A percentile compares a stretch with the other conserved stretches of the same genome.
These are phyloP conservation scores for Galaxea fascicularis DNA, from an alignment of 92 coral and sea anemone species.

Conservation along the genomic window DNA sequence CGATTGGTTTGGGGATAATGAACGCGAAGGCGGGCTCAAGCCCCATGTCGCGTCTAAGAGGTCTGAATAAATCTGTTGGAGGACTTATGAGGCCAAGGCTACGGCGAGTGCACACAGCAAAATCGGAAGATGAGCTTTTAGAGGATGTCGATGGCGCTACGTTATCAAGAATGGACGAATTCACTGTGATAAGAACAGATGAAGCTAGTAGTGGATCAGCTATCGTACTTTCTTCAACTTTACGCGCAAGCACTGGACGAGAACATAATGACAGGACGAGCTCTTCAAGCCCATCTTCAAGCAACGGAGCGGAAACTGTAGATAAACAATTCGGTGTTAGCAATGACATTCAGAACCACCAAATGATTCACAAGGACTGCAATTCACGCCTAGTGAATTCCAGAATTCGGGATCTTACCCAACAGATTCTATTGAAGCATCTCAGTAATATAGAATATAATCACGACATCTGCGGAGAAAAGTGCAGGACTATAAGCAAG, in stretches of 20 bases:
- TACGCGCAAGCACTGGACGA: slow-evolving; percentile 22
- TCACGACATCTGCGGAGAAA: slow-evolving; percentile 75
- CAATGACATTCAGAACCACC: neutral
- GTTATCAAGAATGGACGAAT: neutral
- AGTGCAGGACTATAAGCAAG: slow-evolving; percentile 60
- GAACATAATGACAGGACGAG: neutral
- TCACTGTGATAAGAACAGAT: neutral
- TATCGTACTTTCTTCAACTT: slow-evolving; percentile 15
- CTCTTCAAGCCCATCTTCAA: slow-evolving; percentile 6
- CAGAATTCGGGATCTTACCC: slow-evolving; percentile 58
- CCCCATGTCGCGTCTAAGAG: slow-evolving; percentile 29
- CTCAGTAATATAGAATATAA: slow-evolving; percentile 68
- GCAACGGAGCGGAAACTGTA: slow-evolving; percentile 45
- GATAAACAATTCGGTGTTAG: slow-evolving; percentile 13
- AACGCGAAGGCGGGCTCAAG: slow-evolving; percentile 16
- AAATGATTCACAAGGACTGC: neutral
- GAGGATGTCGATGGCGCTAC: slow-evolving; percentile 16
- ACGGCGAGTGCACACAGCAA: slow-evolving; percentile 64
- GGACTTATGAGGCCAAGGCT: slow-evolving; percentile 68
- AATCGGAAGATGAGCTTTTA: slow-evolving; percentile 62
- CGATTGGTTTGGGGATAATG: slow-evolving; percentile 22
- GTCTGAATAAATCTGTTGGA: slow-evolving; percentile 27
- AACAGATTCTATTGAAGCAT: slow-evolving; percentile 54
- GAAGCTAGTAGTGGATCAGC: neutral
- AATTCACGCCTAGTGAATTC: neutral